Evolutionary conservation across 2,113 vertebrate species (phyloP).

Genomic region (Arvicanthis niloticus): DNA sequence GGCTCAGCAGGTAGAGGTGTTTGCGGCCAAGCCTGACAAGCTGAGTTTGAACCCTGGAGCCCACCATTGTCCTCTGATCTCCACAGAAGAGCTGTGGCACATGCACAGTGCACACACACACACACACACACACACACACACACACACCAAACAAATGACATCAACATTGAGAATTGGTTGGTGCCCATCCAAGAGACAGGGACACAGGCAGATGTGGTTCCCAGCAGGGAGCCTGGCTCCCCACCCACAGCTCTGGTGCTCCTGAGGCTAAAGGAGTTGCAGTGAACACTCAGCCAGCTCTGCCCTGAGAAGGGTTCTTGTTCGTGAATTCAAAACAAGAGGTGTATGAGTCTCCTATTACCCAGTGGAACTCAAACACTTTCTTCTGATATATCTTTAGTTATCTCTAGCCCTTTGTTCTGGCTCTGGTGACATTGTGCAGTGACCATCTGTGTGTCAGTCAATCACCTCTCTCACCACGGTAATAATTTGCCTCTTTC

Average conservation of each 20-base stretch:
- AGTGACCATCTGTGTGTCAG: neutral
- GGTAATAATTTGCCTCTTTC: neutral
- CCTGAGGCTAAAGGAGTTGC: neutral
- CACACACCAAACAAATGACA: neutral
- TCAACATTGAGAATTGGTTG: neutral
- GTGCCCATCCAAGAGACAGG: neutral
- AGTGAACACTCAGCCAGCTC: neutral
- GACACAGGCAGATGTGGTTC: neutral
- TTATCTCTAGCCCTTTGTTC: neutral
- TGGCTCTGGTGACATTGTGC: neutral
- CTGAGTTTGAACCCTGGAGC: neutral
- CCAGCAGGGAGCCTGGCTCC: neutral
- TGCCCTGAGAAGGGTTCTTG: neutral
- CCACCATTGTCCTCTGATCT: neutral
- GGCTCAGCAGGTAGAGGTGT: neutral
- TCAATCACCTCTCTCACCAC: neutral
- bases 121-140: neutral
- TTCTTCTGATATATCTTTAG: neutral
- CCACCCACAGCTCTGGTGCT: neutral
- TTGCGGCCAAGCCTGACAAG: too few relatives aligned
- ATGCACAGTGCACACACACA: neutral
- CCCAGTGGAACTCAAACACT: neutral
- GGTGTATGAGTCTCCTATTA: neutral
- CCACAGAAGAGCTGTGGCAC: neutral
- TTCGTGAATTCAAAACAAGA: neutral